Evolutionary conservation across 2,113 vertebrate species (phyloP).

Genomic region (Pelecanus crispus): DNA sequence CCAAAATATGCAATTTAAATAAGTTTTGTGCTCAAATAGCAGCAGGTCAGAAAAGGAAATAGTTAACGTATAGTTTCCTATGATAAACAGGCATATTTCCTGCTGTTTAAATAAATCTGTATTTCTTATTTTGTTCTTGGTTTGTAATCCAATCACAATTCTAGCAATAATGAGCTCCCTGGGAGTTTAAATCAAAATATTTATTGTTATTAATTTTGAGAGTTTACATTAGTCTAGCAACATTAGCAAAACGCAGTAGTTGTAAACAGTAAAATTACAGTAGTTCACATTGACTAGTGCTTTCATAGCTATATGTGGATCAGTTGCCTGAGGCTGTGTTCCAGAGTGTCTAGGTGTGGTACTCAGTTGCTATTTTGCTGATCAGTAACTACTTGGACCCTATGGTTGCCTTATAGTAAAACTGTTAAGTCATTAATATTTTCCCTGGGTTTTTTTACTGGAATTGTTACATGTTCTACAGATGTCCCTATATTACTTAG

Average conservation of each 20-base stretch:
- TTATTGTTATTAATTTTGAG: conserved; percentile 36
- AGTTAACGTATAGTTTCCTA: background rate
- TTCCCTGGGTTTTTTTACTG: background rate
- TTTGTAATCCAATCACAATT: conserved; percentile 28
- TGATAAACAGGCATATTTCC: background rate
- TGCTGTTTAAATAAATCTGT: background rate
- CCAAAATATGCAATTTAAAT: background rate
- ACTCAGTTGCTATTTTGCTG: background rate
- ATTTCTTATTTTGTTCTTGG: conserved; percentile 4
- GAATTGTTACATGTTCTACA: background rate
- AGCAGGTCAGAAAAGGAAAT: background rate
- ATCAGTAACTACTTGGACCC: background rate
- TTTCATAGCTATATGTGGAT: background rate
- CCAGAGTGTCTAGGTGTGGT: background rate
- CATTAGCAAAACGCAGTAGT: background rate
- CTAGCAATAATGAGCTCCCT: conserved; percentile 9
- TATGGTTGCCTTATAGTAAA: background rate
- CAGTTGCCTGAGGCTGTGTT: background rate
- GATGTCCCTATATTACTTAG: background rate
- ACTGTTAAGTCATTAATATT: background rate
- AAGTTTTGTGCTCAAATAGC: background rate
- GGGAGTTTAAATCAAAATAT: conserved; percentile 40
- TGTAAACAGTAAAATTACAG: background rate
- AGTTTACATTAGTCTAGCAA: background rate
- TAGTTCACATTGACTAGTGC: background rate